Percentiles rank a stretch among this genome's conserved stretches.
Conservation (phyloP, 2,888 invertebrate genomes). For the Philopedon plagiatum region DNA sequence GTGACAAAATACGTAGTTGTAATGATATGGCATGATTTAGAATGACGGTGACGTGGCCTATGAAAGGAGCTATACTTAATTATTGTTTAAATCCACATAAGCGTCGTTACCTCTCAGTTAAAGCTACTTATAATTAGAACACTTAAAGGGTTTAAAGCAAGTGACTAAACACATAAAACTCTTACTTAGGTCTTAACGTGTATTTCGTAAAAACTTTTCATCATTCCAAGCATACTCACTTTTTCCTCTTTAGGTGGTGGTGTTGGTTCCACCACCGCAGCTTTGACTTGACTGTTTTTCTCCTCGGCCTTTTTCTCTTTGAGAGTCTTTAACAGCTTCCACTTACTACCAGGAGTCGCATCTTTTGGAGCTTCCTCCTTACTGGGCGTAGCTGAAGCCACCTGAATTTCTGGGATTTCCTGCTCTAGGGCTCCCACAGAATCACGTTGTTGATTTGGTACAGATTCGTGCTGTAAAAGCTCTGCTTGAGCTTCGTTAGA, state of each 20-base stretch:
- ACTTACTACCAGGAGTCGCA: constrained; percentile 84
- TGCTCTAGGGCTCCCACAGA: constrained; percentile 58
- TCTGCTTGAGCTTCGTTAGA: constrained; percentile 62
- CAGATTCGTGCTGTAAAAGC: constrained; percentile 55
- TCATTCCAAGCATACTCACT: constrained; percentile 80
- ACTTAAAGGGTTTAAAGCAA: not conserved
- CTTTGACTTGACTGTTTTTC: constrained; percentile 80
- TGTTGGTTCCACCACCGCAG: constrained; percentile 63
- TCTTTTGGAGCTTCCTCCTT: constrained; percentile 62
- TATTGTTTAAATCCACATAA: constrained; percentile 25
- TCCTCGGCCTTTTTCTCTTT: constrained; percentile 93
- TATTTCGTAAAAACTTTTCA: constrained; percentile 79
- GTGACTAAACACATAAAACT: not conserved
- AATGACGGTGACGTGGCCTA: constrained; percentile 10
- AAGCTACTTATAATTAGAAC: not conserved
- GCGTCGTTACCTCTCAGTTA: constrained; percentile 12
- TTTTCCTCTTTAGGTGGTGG: constrained; percentile 72
- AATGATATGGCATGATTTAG: constrained; percentile 29
- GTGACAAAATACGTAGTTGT: constrained; percentile 7
- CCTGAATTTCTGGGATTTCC: constrained; percentile 70
- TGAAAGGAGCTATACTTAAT: constrained; percentile 12
- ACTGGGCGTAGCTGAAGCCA: constrained; percentile 62
- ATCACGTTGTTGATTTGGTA: constrained; percentile 51
- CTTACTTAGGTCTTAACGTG: constrained; percentile 73
- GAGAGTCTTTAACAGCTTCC: constrained; percentile 91